These are phyloP conservation scores for Lutraria lutraria DNA, from an alignment of 2,888 invertebrate species.

Conservation along the genomic window DNA sequence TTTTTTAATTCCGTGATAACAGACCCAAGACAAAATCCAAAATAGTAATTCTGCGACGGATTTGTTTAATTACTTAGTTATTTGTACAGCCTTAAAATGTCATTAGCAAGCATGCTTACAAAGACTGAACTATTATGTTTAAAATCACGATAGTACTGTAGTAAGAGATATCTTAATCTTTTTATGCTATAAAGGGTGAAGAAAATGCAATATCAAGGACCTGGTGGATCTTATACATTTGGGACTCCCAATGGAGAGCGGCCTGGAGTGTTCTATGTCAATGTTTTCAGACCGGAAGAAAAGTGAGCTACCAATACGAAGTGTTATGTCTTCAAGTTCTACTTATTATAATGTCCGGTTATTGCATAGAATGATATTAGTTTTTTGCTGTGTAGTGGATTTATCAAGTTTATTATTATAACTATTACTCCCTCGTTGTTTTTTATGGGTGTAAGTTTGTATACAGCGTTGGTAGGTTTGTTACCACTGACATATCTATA, in stretches of 20 bases:
- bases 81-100: background rate
- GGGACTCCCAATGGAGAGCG: background rate
- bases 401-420: background rate
- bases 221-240: background rate
- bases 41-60: too few relatives aligned
- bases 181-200: background rate
- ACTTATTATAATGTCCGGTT: background rate
- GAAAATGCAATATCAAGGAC: background rate
- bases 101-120: background rate
- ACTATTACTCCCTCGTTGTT: too few relatives aligned
- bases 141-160: background rate
- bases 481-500: background rate
- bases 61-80: too few relatives aligned
- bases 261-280: background rate
- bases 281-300: background rate
- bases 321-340: background rate
- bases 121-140: background rate
- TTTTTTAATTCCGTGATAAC: too few relatives aligned
- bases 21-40: too few relatives aligned
- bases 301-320: background rate
- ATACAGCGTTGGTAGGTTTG: background rate
- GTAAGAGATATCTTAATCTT: background rate
- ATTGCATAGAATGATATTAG: background rate
- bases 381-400: background rate
- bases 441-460: too few relatives aligned